Percentiles rank a stretch among this genome's conserved stretches.
phyloP scores from a whole-genome alignment of 2,113 vertebrate genomes.

The Amazona vittata region DNA sequence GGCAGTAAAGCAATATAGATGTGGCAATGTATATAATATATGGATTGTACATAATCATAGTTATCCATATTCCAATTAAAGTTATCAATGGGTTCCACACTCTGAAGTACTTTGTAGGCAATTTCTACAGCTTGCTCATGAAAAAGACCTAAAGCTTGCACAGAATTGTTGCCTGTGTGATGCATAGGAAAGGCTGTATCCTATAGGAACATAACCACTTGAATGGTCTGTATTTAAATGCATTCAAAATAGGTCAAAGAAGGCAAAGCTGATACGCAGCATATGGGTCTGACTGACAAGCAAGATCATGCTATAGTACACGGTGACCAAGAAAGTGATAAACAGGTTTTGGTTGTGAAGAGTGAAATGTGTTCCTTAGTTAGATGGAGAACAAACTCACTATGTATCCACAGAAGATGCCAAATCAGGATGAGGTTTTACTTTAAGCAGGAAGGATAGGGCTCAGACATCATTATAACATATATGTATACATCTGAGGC shows the following conservation, averaged over 20 bases:
- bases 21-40: neutral
- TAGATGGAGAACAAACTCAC: neutral
- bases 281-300: neutral
- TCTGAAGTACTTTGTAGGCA: neutral
- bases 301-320: neutral
- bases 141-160: neutral
- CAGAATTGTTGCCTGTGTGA: neutral
- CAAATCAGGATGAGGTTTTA: neutral
- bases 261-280: neutral
- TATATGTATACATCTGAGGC: neutral
- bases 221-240: neutral
- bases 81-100: neutral
- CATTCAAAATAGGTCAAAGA: neutral
- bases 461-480: neutral
- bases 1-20: neutral
- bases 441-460: neutral
- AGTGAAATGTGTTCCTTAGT: neutral
- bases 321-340: neutral
- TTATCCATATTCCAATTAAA: neutral
- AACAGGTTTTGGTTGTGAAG: neutral
- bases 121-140: neutral
- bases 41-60: neutral
- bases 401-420: neutral
- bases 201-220: neutral
- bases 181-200: neutral